phyloP scores from a whole-genome alignment of 2,797 vertebrate species.

The Phalanger gymnotis region DNA sequence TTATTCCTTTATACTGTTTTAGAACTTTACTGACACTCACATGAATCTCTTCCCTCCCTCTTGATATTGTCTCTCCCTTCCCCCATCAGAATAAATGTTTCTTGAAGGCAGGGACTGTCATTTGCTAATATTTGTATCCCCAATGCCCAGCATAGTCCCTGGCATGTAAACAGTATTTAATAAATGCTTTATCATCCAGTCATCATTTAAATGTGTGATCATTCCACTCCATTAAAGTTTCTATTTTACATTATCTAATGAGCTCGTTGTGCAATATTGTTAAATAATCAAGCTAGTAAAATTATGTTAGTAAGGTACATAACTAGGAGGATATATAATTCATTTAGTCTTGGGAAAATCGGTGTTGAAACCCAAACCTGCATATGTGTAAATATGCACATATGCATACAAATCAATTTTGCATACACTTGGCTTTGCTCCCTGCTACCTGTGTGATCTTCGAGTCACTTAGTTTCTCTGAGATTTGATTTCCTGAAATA shows the following conservation, averaged over 20 bases:
- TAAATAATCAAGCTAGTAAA: background rate
- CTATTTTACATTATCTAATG: background rate
- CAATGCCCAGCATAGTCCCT: background rate
- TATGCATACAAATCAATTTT: background rate
- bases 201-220: background rate
- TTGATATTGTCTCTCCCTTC: background rate
- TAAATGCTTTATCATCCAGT: background rate
- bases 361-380: background rate
- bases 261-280: slow-evolving; percentile 5
- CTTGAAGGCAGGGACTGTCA: background rate
- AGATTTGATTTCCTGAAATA: background rate
- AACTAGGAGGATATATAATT: slow-evolving; percentile 3
- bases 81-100: background rate
- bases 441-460: background rate
- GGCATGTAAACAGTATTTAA: background rate
- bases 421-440: background rate
- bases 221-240: background rate
- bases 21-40: background rate
- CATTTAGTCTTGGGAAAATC: background rate
- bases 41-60: background rate
- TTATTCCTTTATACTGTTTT: background rate
- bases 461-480: background rate
- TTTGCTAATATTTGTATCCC: background rate
- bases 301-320: background rate
- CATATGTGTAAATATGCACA: background rate